These are phyloP conservation scores for Drosophila sulfurigaster DNA, from an alignment of 1,140 invertebrate genomes.

Conservation along the genomic window DNA sequence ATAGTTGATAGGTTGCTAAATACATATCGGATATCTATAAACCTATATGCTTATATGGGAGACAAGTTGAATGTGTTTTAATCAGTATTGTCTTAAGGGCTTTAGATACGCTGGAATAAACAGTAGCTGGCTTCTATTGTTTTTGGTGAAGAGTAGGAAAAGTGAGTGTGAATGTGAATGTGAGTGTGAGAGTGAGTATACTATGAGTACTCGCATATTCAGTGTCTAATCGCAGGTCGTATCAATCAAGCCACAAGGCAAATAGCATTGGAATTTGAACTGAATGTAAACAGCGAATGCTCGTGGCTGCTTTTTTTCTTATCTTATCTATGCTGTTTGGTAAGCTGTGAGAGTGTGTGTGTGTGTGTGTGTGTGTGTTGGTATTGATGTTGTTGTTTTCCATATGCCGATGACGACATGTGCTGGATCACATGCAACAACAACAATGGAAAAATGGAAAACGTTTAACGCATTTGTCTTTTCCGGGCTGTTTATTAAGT, in stretches of 20 bases:
- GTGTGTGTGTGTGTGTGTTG: constrained; percentile 4
- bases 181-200: no score
- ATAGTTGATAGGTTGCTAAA: no score
- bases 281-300: constrained; percentile 45
- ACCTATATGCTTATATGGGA: no score
- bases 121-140: no score
- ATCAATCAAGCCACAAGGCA: constrained; percentile 57
- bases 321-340: constrained; percentile 49
- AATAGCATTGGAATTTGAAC: constrained; percentile 44
- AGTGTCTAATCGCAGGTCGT: constrained; percentile 28
- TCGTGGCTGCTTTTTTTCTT: constrained; percentile 26
- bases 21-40: no score
- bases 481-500: constrained; percentile 28
- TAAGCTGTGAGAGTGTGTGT: constrained; percentile 14
- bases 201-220: constrained; percentile 5
- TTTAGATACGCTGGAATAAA: no score
- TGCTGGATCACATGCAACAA: constrained; percentile 20
- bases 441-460: constrained; percentile 9
- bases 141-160: no score
- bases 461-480: constrained; percentile 31
- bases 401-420: constrained; percentile 38
- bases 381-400: not conserved
- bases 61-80: no score
- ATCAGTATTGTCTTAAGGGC: no score
- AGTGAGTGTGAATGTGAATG: no score